These are phyloP conservation scores for Nomada goodeniana DNA, from an alignment of 2,888 invertebrate species.

Conservation along the genomic window DNA sequence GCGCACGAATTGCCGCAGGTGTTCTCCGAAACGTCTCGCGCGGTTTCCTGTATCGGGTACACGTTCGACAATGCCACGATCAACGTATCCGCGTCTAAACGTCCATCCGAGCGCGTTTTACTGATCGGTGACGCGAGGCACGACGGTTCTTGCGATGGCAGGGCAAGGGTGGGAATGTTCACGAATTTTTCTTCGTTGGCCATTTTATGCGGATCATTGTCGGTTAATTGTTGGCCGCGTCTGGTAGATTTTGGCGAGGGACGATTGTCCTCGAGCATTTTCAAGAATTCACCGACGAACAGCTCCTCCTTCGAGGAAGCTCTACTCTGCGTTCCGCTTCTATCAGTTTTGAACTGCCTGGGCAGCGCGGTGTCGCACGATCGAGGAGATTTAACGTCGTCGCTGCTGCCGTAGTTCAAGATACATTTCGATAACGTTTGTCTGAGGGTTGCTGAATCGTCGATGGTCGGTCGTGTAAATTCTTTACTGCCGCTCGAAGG, in stretches of 20 bases:
- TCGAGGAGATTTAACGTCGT: background rate
- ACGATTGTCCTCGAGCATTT: background rate
- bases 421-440: background rate
- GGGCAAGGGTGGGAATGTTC: slow-evolving; percentile 50
- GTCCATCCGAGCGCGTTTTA: slow-evolving; percentile 39
- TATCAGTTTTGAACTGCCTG: background rate
- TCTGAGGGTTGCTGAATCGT: background rate
- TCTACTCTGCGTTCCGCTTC: background rate
- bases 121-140: slow-evolving; percentile 57
- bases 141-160: slow-evolving; percentile 68
- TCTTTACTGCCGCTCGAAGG: background rate
- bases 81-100: slow-evolving; percentile 65
- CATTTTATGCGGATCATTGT: background rate
- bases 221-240: background rate
- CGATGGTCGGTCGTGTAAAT: background rate
- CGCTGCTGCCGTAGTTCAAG: background rate
- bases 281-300: background rate
- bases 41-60: slow-evolving; percentile 41
- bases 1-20: background rate
- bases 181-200: background rate
- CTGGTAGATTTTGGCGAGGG: background rate
- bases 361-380: background rate
- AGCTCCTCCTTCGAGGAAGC: background rate
- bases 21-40: background rate
- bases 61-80: slow-evolving; percentile 70